Evolutionary conservation across 2,113 vertebrate genomes (phyloP).

Genomic region (Petrocephalus microphthalmus): DNA sequence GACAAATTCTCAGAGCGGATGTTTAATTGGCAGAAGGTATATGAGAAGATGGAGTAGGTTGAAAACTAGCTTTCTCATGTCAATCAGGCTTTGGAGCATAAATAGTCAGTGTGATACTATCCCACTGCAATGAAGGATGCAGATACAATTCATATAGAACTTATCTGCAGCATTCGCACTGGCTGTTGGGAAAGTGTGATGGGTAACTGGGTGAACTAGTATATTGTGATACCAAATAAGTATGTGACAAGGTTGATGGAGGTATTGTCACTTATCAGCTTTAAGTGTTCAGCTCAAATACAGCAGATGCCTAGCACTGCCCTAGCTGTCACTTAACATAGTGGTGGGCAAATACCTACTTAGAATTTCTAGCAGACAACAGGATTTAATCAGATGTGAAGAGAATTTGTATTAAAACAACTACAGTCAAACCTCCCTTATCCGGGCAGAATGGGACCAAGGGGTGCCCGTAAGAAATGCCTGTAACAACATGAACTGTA

Average conservation of each 20-base stretch:
- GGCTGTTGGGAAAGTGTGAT: neutral
- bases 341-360: constrained; percentile 36
- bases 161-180: neutral
- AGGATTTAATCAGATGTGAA: constrained; percentile 6
- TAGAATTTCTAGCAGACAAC: constrained; percentile 47
- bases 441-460: too few relatives aligned
- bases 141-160: neutral
- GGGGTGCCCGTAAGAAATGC: too few relatives aligned
- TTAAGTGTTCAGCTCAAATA: constrained; percentile 26
- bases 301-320: constrained; percentile 36
- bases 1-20: neutral
- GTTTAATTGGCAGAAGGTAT: constrained; percentile 5
- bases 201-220: neutral
- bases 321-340: constrained; percentile 45
- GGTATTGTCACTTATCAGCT: neutral
- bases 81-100: neutral
- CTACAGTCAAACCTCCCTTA: neutral
- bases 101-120: neutral
- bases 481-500: too few relatives aligned
- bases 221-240: constrained; percentile 18
- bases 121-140: neutral
- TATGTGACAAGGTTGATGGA: constrained; percentile 29
- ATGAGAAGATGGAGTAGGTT: neutral
- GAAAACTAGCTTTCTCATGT: constrained; percentile 1
- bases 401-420: neutral